These are phyloP conservation scores for Brienomyrus longianalis DNA, from an alignment of 2,113 vertebrate species.

Conservation along the genomic window DNA sequence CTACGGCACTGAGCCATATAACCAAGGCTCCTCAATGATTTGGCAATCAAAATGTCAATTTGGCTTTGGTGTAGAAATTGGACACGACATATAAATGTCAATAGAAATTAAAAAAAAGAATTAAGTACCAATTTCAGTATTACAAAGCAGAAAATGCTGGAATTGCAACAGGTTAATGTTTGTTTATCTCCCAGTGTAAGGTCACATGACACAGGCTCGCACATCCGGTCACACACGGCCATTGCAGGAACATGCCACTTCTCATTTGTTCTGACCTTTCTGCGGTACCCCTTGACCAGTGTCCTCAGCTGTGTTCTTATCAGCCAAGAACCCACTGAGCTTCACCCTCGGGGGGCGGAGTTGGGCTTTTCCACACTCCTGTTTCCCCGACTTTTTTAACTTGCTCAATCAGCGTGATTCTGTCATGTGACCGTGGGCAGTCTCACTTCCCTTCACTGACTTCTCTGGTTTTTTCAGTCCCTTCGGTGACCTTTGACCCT, in stretches of 20 bases:
- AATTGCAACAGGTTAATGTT: not conserved
- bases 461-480: not conserved
- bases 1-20: not conserved
- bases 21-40: not conserved
- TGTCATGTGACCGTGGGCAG: not conserved
- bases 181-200: not conserved
- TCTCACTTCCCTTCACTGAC: not conserved
- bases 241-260: not conserved
- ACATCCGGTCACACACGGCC: not conserved
- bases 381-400: not conserved
- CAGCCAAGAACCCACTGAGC: not conserved
- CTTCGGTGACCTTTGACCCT: not conserved
- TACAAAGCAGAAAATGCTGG: not conserved
- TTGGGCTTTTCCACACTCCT: not conserved
- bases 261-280: not conserved
- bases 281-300: not conserved
- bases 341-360: not conserved
- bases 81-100: not conserved
- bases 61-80: not conserved
- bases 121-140: not conserved
- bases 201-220: not conserved
- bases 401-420: not conserved
- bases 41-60: not conserved
- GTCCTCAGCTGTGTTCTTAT: not conserved
- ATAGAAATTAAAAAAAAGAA: not conserved